These are phyloP conservation scores for Paelopatides confundens DNA, from an alignment of 53 echinoderm and acorn worm genomes.

Conservation along the genomic window DNA sequence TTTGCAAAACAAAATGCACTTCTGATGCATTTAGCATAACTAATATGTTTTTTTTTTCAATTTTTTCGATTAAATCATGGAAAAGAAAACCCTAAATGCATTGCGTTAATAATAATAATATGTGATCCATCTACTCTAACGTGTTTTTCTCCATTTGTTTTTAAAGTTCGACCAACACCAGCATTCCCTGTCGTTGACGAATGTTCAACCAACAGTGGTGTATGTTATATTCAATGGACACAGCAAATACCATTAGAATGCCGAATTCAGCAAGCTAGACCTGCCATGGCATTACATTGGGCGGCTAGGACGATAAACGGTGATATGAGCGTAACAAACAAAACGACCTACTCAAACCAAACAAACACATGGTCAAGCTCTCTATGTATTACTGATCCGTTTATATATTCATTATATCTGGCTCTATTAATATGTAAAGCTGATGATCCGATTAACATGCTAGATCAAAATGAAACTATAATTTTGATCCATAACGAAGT, in stretches of 20 bases:
- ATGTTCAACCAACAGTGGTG: not conserved
- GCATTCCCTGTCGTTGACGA: not conserved
- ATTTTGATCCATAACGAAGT: not conserved
- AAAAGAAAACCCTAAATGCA: no score
- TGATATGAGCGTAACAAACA: not conserved
- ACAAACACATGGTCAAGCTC: not conserved
- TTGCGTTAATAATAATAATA: no score
- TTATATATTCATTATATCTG: not conserved
- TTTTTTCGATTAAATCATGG: no score
- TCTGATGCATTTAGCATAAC: no score
- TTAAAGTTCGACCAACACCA: not conserved
- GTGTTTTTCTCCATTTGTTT: no score
- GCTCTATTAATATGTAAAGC: not conserved
- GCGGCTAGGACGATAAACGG: not conserved
- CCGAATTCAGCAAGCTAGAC: not conserved
- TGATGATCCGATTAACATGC: not conserved
- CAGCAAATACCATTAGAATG: not conserved
- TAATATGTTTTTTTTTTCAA: no score
- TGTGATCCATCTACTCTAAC: no score
- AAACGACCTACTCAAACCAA: not conserved
- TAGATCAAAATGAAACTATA: not conserved
- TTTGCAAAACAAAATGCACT: no score
- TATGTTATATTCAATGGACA: not conserved
- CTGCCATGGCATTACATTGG: not conserved
- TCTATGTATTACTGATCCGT: not conserved